Evolutionary conservation across 1,140 invertebrate genomes (phyloP).

Genomic region (Anadara kagoshimensis): DNA sequence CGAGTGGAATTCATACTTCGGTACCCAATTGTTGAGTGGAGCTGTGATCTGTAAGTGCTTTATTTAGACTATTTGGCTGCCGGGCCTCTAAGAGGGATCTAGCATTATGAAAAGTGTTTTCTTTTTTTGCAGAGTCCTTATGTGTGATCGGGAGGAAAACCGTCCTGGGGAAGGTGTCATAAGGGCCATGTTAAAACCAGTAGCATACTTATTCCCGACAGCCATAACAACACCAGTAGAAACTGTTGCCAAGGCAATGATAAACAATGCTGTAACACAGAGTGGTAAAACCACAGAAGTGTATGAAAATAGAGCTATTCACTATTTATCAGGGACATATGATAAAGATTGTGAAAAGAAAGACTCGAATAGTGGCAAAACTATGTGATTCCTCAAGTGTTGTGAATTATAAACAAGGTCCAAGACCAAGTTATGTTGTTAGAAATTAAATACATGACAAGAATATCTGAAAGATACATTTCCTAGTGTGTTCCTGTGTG

Average conservation of each 20-base stretch:
- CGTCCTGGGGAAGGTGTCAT: constrained; percentile 62
- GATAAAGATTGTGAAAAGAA: too few species aligned
- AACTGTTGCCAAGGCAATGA: constrained; percentile 63
- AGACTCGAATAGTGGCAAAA: too few species aligned
- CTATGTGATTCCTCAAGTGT: too few species aligned
- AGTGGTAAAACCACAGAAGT: constrained; percentile 49
- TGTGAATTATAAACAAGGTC: too few species aligned
- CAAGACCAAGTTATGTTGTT: too few species aligned
- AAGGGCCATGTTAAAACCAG: constrained; percentile 60
- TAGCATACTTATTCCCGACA: constrained; percentile 66
- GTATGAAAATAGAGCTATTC: constrained; percentile 70
- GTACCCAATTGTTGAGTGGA: too few species aligned
- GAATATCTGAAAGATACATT: too few species aligned
- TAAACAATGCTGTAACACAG: constrained; percentile 56
- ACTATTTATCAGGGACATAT: constrained; percentile 55
- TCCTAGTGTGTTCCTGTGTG: too few species aligned
- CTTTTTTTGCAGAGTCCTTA: constrained; percentile 58
- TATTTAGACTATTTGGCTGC: not conserved
- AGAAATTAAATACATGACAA: too few species aligned
- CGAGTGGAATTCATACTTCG: too few species aligned
- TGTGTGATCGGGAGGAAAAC: constrained; percentile 66
- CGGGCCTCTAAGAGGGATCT: not conserved
- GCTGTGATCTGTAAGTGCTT: too few species aligned
- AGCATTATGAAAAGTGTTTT: not conserved
- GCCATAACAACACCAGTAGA: constrained; percentile 66